phyloP scores from a whole-genome alignment of 2,888 invertebrate species.

The Polymixis flavicincta region DNA sequence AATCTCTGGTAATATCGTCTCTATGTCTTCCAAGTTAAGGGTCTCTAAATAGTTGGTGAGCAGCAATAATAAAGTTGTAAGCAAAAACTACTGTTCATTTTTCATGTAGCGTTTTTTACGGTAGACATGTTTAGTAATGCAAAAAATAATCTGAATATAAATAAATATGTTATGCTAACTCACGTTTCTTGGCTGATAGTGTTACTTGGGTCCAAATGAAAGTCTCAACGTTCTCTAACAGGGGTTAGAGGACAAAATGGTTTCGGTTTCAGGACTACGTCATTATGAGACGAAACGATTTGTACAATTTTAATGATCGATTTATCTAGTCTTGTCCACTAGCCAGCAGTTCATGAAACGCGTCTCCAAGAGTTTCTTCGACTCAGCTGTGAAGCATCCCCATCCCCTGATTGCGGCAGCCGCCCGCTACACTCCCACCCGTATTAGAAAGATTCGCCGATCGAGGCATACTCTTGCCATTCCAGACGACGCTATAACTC shows the following conservation, averaged over 20 bases:
- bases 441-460: too few relatives aligned
- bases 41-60: not conserved
- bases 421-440: too few relatives aligned
- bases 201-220: slow-evolving; percentile 20
- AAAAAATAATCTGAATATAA: slow-evolving; percentile 68
- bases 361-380: too few relatives aligned
- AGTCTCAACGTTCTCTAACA: not conserved
- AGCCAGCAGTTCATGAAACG: too few relatives aligned
- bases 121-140: slow-evolving; percentile 72
- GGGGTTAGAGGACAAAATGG: not conserved
- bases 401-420: too few relatives aligned
- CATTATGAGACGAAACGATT: not conserved
- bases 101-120: slow-evolving; percentile 75
- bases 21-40: slow-evolving; percentile 20
- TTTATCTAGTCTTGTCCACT: too few relatives aligned
- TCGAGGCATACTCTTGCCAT: not conserved
- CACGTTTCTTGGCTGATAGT: slow-evolving; percentile 48
- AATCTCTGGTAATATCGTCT: slow-evolving; percentile 17
- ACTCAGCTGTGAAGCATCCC: too few relatives aligned
- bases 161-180: slow-evolving; percentile 63
- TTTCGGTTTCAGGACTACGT: not conserved
- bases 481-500: too few relatives aligned
- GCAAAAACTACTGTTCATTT: slow-evolving; percentile 76
- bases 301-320: too few relatives aligned
- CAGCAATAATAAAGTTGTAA: slow-evolving; percentile 44